Evolutionary conservation across 1,140 invertebrate genomes (phyloP).

Genomic region (Brachionus asplanchnoidis): DNA sequence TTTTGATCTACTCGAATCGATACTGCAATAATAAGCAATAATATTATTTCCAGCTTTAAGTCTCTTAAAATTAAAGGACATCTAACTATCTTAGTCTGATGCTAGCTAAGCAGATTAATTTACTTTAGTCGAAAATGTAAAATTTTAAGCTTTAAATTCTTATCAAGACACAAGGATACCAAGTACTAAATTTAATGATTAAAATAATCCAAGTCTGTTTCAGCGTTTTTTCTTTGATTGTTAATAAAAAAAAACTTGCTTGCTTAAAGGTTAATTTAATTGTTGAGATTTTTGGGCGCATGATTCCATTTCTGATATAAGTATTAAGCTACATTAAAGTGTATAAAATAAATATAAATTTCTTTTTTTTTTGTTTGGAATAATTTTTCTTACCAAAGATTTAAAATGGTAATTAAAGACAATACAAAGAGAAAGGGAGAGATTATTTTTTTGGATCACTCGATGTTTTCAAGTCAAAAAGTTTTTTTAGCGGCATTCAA

Average conservation of each 20-base stretch:
- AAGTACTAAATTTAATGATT: not conserved
- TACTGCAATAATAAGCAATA: not conserved
- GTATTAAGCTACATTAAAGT: not conserved
- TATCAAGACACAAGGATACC: not conserved
- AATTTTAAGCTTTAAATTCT: not conserved
- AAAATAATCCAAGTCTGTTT: not conserved
- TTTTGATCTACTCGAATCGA: not conserved
- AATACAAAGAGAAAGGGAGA: not conserved
- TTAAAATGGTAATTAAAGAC: not conserved
- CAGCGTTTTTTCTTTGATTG: not conserved
- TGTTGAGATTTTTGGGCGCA: not conserved
- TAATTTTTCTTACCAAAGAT: not conserved
- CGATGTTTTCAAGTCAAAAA: not conserved
- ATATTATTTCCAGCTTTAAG: not conserved
- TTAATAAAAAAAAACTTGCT: not conserved
- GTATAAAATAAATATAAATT: not conserved
- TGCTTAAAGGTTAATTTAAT: slow-evolving; percentile 4
- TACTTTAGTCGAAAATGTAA: not conserved
- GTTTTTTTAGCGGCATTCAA: not conserved
- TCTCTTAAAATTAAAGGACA: not conserved
- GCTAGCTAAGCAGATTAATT: too few species aligned
- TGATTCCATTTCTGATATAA: not conserved
- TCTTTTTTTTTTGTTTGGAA: not conserved
- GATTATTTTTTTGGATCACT: not conserved
- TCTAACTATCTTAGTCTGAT: too few species aligned